A percentile compares a stretch with the other conserved stretches of the same genome.
phyloP scores from a whole-genome alignment of 2,888 invertebrate genomes.

The Mystacides longicornis region DNA sequence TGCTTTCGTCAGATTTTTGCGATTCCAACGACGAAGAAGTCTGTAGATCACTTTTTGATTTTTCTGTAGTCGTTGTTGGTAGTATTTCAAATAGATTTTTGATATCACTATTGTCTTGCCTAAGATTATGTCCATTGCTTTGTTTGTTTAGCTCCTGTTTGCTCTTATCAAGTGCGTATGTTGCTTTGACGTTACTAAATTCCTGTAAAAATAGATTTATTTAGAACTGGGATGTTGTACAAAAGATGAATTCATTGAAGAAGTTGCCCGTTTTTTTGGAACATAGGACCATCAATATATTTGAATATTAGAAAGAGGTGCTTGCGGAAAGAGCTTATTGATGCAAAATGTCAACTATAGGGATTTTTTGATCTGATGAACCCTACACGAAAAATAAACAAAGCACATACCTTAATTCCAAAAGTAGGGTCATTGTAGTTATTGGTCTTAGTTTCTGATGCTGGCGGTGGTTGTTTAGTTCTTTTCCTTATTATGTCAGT shows the following conservation, averaged over 20 bases:
- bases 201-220: slow-evolving; percentile 11
- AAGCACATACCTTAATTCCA: slow-evolving; percentile 40
- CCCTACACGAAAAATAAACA: too few species aligned
- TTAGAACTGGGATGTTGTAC: too few species aligned
- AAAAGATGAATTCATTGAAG: too few species aligned
- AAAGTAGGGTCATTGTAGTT: slow-evolving; percentile 45
- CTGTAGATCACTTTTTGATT: not conserved
- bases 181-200: slow-evolving; percentile 5
- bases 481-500: slow-evolving; percentile 66
- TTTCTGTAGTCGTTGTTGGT: not conserved
- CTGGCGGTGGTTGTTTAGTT: slow-evolving; percentile 54
- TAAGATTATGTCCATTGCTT: slow-evolving; percentile 3
- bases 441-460: slow-evolving; percentile 44
- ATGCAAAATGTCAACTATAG: too few species aligned
- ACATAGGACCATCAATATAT: too few species aligned
- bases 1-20: slow-evolving; percentile 32
- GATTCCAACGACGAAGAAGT: slow-evolving; percentile 7
- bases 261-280: too few species aligned
- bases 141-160: slow-evolving; percentile 19
- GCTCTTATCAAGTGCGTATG: slow-evolving; percentile 12
- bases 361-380: too few species aligned
- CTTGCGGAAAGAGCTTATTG: too few species aligned
- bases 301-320: too few species aligned
- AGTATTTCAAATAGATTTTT: slow-evolving; percentile 1
- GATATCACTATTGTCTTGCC: slow-evolving; percentile 4